A percentile compares a stretch with the other conserved stretches of the same genome.
Evolutionary conservation across 2,797 vertebrate species (phyloP).

Genomic region (Centropyge bicolor): DNA sequence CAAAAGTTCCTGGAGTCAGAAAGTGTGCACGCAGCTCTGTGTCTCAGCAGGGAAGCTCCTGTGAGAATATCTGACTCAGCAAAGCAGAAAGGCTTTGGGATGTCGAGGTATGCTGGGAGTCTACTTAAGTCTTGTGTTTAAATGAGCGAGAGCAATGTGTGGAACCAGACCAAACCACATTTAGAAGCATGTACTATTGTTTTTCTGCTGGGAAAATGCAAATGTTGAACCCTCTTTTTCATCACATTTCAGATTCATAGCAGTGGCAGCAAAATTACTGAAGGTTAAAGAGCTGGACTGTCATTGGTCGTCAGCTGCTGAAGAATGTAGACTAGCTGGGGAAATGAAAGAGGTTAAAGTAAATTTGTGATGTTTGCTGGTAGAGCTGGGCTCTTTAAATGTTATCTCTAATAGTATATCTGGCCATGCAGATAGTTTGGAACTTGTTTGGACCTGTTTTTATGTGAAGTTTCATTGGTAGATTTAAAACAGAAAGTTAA

Average conservation of each 20-base stretch:
- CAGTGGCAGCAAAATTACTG: background rate
- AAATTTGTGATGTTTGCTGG: background rate
- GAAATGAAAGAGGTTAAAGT: background rate
- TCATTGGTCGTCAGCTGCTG: background rate
- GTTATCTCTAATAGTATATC: too few relatives aligned
- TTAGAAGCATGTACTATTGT: background rate
- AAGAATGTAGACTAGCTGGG: background rate
- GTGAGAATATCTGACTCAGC: constrained; percentile 40
- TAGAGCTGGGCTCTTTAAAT: too few relatives aligned
- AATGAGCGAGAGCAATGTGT: constrained; percentile 22
- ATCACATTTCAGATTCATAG: background rate
- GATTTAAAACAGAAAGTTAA: too few relatives aligned
- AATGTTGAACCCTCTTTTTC: constrained; percentile 20
- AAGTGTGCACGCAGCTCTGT: constrained; percentile 15
- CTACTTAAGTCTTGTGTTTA: constrained; percentile 9
- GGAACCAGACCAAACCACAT: constrained; percentile 21
- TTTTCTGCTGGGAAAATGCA: constrained; percentile 14
- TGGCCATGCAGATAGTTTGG: too few relatives aligned
- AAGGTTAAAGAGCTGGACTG: background rate
- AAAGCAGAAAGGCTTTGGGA: constrained; percentile 22
- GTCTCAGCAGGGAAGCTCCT: constrained; percentile 31
- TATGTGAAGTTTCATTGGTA: too few relatives aligned
- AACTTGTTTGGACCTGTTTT: too few relatives aligned
- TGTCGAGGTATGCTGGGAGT: background rate
- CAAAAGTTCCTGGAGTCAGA: constrained; percentile 36